phyloP scores from a whole-genome alignment of 2,888 invertebrate species.

The Cetonia aurata region DNA sequence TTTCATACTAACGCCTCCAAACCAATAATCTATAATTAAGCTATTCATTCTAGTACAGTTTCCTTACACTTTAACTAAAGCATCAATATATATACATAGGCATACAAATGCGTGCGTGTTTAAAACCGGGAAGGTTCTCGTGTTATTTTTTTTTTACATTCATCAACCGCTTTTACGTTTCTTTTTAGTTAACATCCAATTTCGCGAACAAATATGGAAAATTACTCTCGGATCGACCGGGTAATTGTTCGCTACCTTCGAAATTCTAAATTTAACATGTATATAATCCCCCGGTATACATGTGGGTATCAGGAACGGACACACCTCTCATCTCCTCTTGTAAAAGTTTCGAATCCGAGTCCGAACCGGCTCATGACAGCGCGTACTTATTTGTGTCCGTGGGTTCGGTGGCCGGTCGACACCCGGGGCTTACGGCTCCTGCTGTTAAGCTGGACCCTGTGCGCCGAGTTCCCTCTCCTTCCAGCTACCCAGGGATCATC shows the following conservation, averaged over 20 bases:
- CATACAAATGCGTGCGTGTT: too few species aligned
- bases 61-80: too few species aligned
- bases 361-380: conserved; percentile 48
- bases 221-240: conserved; percentile 27
- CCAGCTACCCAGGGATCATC: conserved; percentile 47
- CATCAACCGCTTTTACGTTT: too few species aligned
- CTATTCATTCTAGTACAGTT: too few species aligned
- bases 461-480: conserved; percentile 42
- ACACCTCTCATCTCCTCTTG: conserved; percentile 47
- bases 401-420: conserved; percentile 65
- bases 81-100: too few species aligned
- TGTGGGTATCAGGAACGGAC: conserved; percentile 46
- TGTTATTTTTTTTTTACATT: too few species aligned
- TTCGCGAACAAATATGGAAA: conserved; percentile 15
- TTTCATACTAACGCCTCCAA: too few species aligned
- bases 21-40: too few species aligned
- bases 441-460: conserved; percentile 49
- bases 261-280: conserved; percentile 22
- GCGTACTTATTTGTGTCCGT: conserved; percentile 58
- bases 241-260: conserved; percentile 10
- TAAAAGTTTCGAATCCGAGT: conserved; percentile 44
- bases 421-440: conserved; percentile 57
- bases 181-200: not conserved
- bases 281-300: conserved; percentile 20
- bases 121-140: too few species aligned